A percentile compares a stretch with the other conserved stretches of the same genome.
Conservation (phyloP, 2,888 invertebrate species). For the Aspidiotus destructor region DNA sequence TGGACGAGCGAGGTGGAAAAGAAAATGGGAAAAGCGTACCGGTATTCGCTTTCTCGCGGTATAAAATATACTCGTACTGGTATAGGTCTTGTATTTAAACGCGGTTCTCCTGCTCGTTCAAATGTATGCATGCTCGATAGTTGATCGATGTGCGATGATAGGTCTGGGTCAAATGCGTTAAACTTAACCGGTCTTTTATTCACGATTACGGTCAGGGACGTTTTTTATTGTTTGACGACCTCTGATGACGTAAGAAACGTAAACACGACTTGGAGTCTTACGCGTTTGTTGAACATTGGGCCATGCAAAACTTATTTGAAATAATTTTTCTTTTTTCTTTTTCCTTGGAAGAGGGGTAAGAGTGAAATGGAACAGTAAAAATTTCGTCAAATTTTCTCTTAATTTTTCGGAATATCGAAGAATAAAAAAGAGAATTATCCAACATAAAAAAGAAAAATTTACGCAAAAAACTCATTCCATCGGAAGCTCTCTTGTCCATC, state of each 20-base stretch:
- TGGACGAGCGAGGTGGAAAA: background rate
- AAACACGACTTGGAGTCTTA: background rate
- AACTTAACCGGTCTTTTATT: conserved; percentile 2
- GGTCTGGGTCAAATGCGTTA: conserved; percentile 1
- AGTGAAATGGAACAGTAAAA: too few relatives aligned
- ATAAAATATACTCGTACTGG: too few relatives aligned
- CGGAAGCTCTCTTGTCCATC: too few relatives aligned
- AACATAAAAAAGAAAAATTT: too few relatives aligned
- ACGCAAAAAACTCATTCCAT: too few relatives aligned
- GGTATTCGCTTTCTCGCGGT: background rate
- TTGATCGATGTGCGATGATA: background rate
- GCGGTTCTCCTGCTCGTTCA: too few relatives aligned
- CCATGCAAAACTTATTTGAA: background rate
- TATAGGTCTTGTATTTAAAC: too few relatives aligned
- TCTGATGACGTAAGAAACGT: background rate
- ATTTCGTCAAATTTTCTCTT: too few relatives aligned
- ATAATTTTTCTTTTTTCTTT: too few relatives aligned
- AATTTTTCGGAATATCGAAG: too few relatives aligned
- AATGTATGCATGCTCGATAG: background rate
- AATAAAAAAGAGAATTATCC: too few relatives aligned
- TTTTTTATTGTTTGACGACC: conserved; percentile 12
- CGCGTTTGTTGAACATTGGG: background rate
- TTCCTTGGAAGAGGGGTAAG: background rate
- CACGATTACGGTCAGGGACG: conserved; percentile 16
- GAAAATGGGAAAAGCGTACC: background rate